A percentile compares a stretch with the other conserved stretches of the same genome.
These are phyloP conservation scores for Oryzias dopingdopingensis DNA, from an alignment of 2,797 vertebrate species.

Conservation along the genomic window DNA sequence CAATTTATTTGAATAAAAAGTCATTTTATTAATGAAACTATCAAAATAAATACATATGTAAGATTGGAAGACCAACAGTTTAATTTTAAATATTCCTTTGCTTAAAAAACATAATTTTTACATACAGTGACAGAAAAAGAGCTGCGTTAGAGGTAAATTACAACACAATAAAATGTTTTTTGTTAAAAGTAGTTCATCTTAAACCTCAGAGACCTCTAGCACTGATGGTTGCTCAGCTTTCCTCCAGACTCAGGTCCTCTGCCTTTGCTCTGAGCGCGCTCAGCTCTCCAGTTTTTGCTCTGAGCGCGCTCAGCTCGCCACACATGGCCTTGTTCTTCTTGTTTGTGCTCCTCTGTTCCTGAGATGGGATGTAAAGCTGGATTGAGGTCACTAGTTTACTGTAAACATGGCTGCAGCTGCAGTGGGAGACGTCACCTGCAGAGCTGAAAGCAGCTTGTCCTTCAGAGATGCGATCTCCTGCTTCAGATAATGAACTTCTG, in stretches of 20 bases:
- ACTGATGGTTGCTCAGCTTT: constrained; percentile 11
- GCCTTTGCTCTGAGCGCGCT: constrained; percentile 38
- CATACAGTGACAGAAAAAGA: constrained; percentile 2
- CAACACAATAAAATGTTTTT: not conserved
- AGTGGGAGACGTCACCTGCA: constrained; percentile 45
- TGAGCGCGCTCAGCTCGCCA: constrained; percentile 61
- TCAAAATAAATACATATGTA: constrained; percentile 41
- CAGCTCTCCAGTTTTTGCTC: constrained; percentile 50
- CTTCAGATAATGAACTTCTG: constrained; percentile 71
- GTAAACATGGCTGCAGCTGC: not conserved
- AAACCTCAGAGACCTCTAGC: no score
- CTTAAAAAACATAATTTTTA: not conserved
- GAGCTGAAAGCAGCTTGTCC: constrained; percentile 68
- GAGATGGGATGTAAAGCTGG: not conserved
- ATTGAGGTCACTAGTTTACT: not conserved
- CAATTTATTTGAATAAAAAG: constrained; percentile 10
- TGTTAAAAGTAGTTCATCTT: not conserved
- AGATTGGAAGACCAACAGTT: not conserved
- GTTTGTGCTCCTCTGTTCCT: constrained; percentile 67
- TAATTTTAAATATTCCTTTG: constrained; percentile 29
- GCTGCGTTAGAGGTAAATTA: constrained; percentile 13
- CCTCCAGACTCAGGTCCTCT: constrained; percentile 46
- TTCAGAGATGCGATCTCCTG: constrained; percentile 73
- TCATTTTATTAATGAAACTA: constrained; percentile 10
- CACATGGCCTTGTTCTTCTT: constrained; percentile 66